Conservation (phyloP, 2,113 vertebrate species). For the Hemibagrus wyckioides region DNA sequence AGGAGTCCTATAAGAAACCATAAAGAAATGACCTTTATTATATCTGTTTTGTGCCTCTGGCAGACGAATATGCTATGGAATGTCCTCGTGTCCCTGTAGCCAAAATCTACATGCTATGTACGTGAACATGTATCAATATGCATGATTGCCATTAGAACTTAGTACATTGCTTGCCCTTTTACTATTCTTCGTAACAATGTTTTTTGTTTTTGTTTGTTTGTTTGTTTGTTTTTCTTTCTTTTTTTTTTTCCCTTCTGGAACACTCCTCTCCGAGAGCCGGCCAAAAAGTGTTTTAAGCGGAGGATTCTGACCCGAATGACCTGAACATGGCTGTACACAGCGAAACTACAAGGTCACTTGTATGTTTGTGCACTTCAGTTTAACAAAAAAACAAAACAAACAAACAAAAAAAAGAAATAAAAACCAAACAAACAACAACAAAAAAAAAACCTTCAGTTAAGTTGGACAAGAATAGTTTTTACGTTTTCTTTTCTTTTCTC, state of each 20-base stretch:
- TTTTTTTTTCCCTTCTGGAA: constrained; percentile 15
- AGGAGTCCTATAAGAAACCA: constrained; percentile 36
- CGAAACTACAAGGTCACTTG: constrained; percentile 32
- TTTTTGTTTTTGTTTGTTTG: not conserved
- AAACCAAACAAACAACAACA: not conserved
- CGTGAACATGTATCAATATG: constrained; percentile 59
- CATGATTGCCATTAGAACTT: constrained; percentile 58
- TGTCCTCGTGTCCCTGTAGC: constrained; percentile 59
- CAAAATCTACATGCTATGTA: constrained; percentile 56
- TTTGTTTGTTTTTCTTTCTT: not conserved
- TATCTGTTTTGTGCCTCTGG: constrained; percentile 49
- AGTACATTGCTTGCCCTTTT: constrained; percentile 60
- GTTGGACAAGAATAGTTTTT: constrained; percentile 19
- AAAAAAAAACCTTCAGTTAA: not conserved
- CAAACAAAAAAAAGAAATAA: not conserved
- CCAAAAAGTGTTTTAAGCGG: constrained; percentile 18
- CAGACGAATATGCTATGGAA: constrained; percentile 55
- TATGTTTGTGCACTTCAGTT: constrained; percentile 39
- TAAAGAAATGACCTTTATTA: constrained; percentile 39
- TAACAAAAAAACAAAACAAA: not conserved
- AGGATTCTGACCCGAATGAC: constrained; percentile 24
- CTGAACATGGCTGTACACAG: constrained; percentile 32
- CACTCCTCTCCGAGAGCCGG: constrained; percentile 50
- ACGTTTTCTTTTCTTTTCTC: not conserved
- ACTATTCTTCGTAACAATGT: constrained; percentile 45